These are phyloP conservation scores for Anthoscopus minutus DNA, from an alignment of 2,113 vertebrate species.

Conservation along the genomic window DNA sequence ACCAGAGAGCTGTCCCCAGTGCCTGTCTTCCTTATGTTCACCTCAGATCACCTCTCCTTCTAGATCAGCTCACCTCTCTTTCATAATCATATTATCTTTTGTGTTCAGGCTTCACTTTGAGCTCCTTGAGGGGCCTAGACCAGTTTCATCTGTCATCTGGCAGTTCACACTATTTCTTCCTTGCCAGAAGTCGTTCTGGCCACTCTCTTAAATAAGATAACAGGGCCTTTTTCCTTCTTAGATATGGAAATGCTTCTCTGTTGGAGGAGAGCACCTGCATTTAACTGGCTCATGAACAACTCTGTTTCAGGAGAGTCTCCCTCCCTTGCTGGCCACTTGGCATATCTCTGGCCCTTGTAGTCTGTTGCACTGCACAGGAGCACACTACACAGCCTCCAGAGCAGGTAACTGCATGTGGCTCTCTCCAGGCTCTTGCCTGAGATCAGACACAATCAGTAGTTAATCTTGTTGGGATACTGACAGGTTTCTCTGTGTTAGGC, in stretches of 20 bases:
- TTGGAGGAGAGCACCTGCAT: not conserved
- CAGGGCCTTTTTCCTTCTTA: fast-evolving
- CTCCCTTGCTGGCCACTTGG: not conserved
- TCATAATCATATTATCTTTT: not conserved
- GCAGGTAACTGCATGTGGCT: not conserved
- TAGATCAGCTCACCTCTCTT: not conserved
- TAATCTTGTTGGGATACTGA: not conserved
- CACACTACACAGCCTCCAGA: not conserved
- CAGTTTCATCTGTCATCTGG: not conserved
- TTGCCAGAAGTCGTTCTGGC: not conserved
- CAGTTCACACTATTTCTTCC: not conserved
- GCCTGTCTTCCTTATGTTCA: not conserved
- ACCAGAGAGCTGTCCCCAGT: not conserved
- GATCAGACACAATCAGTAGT: not conserved
- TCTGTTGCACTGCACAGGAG: not conserved
- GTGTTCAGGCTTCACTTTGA: not conserved
- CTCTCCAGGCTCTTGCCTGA: not conserved
- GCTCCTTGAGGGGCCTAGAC: not conserved
- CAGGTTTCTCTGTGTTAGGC: not conserved
- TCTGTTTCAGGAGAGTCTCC: not conserved
- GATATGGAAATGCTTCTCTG: not conserved
- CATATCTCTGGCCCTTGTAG: not conserved
- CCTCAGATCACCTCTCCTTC: not conserved
- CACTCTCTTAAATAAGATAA: not conserved
- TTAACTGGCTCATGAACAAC: not conserved